Evolutionary conservation across 2,888 invertebrate species (phyloP).

Genomic region (Macaria notata): DNA sequence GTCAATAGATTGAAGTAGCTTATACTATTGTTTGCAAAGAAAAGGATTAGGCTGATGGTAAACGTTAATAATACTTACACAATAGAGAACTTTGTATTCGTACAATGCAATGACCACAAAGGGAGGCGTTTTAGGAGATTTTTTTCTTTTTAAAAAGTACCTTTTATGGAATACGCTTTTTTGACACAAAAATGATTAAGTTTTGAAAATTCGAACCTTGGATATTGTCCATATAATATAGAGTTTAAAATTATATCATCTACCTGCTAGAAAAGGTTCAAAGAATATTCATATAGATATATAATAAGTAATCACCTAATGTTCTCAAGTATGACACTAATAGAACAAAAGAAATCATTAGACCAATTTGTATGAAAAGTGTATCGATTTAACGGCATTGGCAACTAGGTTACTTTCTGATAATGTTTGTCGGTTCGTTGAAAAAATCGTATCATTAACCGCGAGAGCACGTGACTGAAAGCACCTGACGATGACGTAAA

Average conservation of each 20-base stretch:
- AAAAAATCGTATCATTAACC: constrained; percentile 53
- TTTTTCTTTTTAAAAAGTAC: too few relatives aligned
- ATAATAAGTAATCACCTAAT: too few relatives aligned
- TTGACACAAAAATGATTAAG: background rate
- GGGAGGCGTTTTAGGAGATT: background rate
- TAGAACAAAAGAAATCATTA: background rate
- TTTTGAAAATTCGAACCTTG: background rate
- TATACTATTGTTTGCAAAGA: constrained; percentile 49
- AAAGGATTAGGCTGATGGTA: constrained; percentile 46
- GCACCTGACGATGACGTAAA: constrained; percentile 54
- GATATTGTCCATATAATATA: too few relatives aligned
- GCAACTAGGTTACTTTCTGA: constrained; percentile 40
- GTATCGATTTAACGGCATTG: constrained; percentile 30
- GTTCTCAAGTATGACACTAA: background rate
- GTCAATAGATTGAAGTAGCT: constrained; percentile 46
- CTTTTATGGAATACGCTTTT: constrained; percentile 4
- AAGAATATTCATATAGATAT: too few relatives aligned
- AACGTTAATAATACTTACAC: constrained; percentile 19
- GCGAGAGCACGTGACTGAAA: constrained; percentile 58
- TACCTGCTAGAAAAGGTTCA: too few relatives aligned
- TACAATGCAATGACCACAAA: constrained; percentile 14
- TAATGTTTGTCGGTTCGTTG: constrained; percentile 36
- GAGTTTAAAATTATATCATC: too few relatives aligned
- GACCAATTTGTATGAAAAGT: constrained; percentile 15
- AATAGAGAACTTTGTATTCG: constrained; percentile 16